phyloP scores from a whole-genome alignment of 1,140 invertebrate genomes.

The Drosophila parabipectinata region DNA sequence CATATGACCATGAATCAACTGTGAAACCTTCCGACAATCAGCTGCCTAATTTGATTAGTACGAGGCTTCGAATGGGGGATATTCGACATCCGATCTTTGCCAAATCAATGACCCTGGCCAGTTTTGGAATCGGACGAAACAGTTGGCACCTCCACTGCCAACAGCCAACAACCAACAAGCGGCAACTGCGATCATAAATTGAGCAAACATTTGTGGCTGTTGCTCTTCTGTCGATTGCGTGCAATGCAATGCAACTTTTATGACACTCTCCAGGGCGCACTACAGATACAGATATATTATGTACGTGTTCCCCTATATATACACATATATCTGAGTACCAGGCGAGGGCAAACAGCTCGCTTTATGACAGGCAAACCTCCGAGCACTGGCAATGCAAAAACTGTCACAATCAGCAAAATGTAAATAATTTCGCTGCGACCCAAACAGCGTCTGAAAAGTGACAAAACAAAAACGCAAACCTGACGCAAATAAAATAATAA shows the following conservation, averaged over 20 bases:
- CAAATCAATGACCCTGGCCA: constrained; percentile 41
- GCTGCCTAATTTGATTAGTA: constrained; percentile 66
- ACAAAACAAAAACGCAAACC: constrained; percentile 45
- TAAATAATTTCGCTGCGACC: constrained; percentile 67
- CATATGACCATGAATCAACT: constrained; percentile 70
- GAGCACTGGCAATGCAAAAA: constrained; percentile 57
- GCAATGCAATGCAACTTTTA: constrained; percentile 78
- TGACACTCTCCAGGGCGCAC: constrained; percentile 58
- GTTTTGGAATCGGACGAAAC: constrained; percentile 25
- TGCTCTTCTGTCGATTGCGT: constrained; percentile 54
- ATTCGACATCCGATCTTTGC: constrained; percentile 37
- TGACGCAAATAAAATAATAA: constrained; percentile 82
- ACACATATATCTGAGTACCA: constrained; percentile 18
- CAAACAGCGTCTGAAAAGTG: constrained; percentile 34
- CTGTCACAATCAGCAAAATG: constrained; percentile 71
- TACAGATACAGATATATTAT: constrained; percentile 18
- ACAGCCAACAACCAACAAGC: neutral
- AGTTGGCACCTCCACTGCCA: constrained; percentile 47
- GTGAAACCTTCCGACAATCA: constrained; percentile 49
- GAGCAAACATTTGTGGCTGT: constrained; percentile 67
- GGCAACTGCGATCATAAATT: constrained; percentile 65
- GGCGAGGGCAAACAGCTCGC: constrained; percentile 71
- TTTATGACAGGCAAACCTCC: constrained; percentile 61
- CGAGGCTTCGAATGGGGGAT: neutral
- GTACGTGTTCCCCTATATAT: constrained; percentile 1